phyloP scores from a whole-genome alignment of 2,888 invertebrate species.

The Lasiommata megera region DNA sequence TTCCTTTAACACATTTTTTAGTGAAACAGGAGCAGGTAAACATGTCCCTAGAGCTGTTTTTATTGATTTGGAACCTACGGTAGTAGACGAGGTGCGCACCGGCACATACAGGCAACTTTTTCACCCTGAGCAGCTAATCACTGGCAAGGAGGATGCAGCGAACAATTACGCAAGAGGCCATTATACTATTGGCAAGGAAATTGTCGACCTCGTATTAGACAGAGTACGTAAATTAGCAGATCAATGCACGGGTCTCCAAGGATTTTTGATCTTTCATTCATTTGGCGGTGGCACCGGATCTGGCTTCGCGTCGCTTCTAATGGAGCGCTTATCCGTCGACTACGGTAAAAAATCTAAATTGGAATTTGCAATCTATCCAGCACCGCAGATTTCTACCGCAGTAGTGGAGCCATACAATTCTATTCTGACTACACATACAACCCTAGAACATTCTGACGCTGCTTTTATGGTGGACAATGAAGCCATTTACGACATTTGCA shows the following conservation, averaged over 20 bases:
- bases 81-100: conserved; percentile 95
- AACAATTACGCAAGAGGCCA: conserved; percentile 98
- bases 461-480: conserved; percentile 97
- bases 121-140: conserved; percentile 97
- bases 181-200: conserved; percentile 97
- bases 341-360: conserved; percentile 97
- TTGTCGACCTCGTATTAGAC: conserved; percentile 93
- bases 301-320: conserved; percentile 95
- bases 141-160: conserved; percentile 97
- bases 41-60: conserved; percentile 97
- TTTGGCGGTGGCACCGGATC: conserved; percentile 97
- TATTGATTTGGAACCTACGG: conserved; percentile 97
- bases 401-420: conserved; percentile 98
- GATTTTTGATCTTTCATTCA: conserved; percentile 96
- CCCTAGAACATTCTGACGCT: conserved; percentile 95
- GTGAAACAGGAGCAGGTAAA: conserved; percentile 96
- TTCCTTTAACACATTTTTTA: conserved; percentile 96
- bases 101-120: conserved; percentile 97
- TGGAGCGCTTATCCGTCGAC: conserved; percentile 97
- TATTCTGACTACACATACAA: conserved; percentile 96
- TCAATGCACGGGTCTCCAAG: conserved; percentile 94
- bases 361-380: conserved; percentile 97
- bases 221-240: conserved; percentile 92
- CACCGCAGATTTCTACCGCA: conserved; percentile 93
- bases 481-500: conserved; percentile 94